Base-by-base conservation (phyloP, 2,797 vertebrate species). In the Molothrus aeneus region DNA sequence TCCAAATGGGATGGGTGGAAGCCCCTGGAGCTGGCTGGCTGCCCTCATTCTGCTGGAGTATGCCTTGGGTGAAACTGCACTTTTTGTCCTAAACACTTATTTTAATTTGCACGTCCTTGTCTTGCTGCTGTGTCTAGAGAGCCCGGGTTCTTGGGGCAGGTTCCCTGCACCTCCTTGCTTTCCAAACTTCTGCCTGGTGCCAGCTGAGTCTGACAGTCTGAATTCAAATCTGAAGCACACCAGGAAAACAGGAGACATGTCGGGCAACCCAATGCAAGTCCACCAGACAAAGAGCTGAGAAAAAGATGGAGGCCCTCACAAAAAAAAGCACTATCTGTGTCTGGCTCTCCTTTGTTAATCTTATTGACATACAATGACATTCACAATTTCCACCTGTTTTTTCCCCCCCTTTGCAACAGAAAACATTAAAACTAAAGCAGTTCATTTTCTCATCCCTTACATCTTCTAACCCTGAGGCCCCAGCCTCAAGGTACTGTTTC, bases 331-430 rank as follows among this genome's bases (percentile, higher is more conserved):
- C 25, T 31, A 10, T 20, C 43, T 66, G 9, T 34, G 17, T 65
- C 36, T 74, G 81, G 13, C 11, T 65, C 25, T 11, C 25, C 36
- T 74, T 57, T 42, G 32, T 50, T 66, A 17, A 43, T 73, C 54
- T 81, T 13, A 53, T 20, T 0, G 0, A 38, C 4, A 1, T 47
- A 48, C 36, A 32, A 4, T 26, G 28, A 32, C 26, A 64, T 31
- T 59, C 34, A 56, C 21, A 11, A 31, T 82, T 84, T 85, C 69
- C 50, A 64, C 17, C 32, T 60, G 9, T 1, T 68, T n/a, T 73
- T 50, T 53, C n/a, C 4, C 2, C 9, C 6, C 9, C 7, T 25
- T 81, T 82, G 45, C 43, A 93, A 54, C 17, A 72, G 45, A 79
- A 94, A 90, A 17, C 3, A 43, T 45, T 45, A 75, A 42, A 53